phyloP scores from a whole-genome alignment of 2,797 vertebrate species.

The Trematomus bernacchii region DNA sequence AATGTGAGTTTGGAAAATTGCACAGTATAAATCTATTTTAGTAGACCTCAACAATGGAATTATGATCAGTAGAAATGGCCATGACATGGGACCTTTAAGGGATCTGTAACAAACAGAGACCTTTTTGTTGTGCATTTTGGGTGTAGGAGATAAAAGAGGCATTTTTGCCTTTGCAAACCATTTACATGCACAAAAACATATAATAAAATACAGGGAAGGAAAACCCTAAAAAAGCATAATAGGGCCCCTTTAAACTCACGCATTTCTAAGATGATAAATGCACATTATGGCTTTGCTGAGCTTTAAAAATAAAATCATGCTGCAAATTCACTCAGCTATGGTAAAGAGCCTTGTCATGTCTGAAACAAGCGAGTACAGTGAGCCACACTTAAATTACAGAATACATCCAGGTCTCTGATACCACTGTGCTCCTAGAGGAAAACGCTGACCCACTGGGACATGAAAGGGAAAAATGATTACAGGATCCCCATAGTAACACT shows the following conservation, averaged over 20 bases:
- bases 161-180: too few relatives aligned
- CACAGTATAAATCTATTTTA: too few relatives aligned
- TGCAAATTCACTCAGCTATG: slow-evolving; percentile 34
- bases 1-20: too few relatives aligned
- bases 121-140: too few relatives aligned
- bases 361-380: slow-evolving; percentile 42
- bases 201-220: too few relatives aligned
- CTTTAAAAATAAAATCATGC: slow-evolving; percentile 32
- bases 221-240: too few relatives aligned
- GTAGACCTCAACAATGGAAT: too few relatives aligned
- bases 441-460: slow-evolving; percentile 36
- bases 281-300: slow-evolving; percentile 37
- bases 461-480: slow-evolving; percentile 25
- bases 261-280: slow-evolving; percentile 43
- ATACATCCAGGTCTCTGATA: slow-evolving; percentile 20
- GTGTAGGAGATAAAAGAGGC: too few relatives aligned
- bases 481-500: slow-evolving; percentile 29
- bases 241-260: background rate
- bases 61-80: too few relatives aligned
- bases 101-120: too few relatives aligned
- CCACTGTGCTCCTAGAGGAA: slow-evolving; percentile 24
- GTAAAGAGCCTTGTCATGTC: slow-evolving; percentile 62
- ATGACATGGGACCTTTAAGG: too few relatives aligned
- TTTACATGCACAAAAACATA: too few relatives aligned
- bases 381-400: slow-evolving; percentile 58